These are phyloP conservation scores for Lithophane socia DNA, from an alignment of 2,888 invertebrate genomes.

Conservation along the genomic window DNA sequence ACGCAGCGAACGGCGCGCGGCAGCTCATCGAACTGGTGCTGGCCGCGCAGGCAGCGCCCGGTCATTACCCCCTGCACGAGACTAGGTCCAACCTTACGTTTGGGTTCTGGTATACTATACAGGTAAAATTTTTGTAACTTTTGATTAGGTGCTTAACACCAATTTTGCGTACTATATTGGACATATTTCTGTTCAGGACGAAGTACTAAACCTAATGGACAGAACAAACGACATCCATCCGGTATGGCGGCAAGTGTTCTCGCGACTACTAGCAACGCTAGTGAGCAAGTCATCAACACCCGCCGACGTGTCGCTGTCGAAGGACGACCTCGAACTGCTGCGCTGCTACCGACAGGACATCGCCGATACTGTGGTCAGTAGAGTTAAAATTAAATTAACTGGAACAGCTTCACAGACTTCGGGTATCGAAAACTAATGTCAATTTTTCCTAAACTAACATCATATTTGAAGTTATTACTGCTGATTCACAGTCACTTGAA, in stretches of 20 bases:
- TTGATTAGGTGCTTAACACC: not conserved
- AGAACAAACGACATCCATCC: slow-evolving; percentile 79
- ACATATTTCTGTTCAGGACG: slow-evolving; percentile 88
- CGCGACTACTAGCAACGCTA: slow-evolving; percentile 93
- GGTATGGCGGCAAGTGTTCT: slow-evolving; percentile 94
- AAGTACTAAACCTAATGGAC: slow-evolving; percentile 88
- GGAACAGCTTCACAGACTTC: not conserved
- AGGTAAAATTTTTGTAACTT: slow-evolving; percentile 88
- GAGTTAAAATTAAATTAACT: not conserved
- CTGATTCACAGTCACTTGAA: not conserved
- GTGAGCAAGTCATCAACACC: slow-evolving; percentile 95
- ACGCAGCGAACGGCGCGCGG: slow-evolving; percentile 67
- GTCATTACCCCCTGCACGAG: slow-evolving; percentile 97
- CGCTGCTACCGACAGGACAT: slow-evolving; percentile 97
- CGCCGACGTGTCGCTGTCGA: slow-evolving; percentile 90
- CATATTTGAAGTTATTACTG: not conserved
- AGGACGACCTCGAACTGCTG: slow-evolving; percentile 96
- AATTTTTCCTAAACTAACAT: not conserved
- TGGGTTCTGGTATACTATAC: slow-evolving; percentile 97
- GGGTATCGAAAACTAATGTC: not conserved
- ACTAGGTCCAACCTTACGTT: slow-evolving; percentile 96
- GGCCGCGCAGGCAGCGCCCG: slow-evolving; percentile 94
- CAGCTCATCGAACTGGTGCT: slow-evolving; percentile 93
- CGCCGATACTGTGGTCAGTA: slow-evolving; percentile 94
- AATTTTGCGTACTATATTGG: not conserved